Conservation (phyloP, 2,797 vertebrate genomes). For the Austrolebias charrua region DNA sequence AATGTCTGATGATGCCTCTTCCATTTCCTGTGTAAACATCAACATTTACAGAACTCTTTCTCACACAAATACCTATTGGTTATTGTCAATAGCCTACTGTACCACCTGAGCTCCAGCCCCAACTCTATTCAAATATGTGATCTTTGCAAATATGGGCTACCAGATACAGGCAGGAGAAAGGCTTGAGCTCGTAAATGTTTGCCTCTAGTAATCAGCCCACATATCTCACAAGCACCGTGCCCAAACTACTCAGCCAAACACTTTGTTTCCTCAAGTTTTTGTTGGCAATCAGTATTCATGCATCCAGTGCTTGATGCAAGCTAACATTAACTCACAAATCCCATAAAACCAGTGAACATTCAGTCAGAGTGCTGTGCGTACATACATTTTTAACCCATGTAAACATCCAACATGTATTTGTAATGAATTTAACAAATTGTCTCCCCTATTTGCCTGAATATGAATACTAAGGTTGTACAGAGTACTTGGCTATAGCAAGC, state of each 20-base stretch:
- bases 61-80: slow-evolving; percentile 50
- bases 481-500: neutral
- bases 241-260: slow-evolving; percentile 45
- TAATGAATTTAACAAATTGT: neutral
- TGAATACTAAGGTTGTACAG: neutral
- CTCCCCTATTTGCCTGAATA: neutral
- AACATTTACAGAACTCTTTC: slow-evolving; percentile 58
- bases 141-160: slow-evolving; percentile 56
- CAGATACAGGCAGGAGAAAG: slow-evolving; percentile 45
- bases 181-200: slow-evolving; percentile 60
- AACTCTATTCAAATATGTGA: slow-evolving; percentile 59
- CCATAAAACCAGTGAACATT: slow-evolving; percentile 26
- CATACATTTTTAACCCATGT: neutral
- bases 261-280: slow-evolving; percentile 40
- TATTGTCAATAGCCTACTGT: slow-evolving; percentile 68
- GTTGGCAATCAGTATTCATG: slow-evolving; percentile 30
- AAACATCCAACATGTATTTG: neutral
- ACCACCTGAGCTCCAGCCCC: slow-evolving; percentile 44
- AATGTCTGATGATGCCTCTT: slow-evolving; percentile 70
- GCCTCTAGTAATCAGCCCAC: slow-evolving; percentile 39
- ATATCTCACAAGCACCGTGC: slow-evolving; percentile 14
- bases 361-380: neutral
- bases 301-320: slow-evolving; percentile 34
- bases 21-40: slow-evolving; percentile 71
- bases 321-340: slow-evolving; percentile 42